Evolutionary conservation across 1,140 invertebrate species (phyloP).

Genomic region (Coptotermes formosanus): DNA sequence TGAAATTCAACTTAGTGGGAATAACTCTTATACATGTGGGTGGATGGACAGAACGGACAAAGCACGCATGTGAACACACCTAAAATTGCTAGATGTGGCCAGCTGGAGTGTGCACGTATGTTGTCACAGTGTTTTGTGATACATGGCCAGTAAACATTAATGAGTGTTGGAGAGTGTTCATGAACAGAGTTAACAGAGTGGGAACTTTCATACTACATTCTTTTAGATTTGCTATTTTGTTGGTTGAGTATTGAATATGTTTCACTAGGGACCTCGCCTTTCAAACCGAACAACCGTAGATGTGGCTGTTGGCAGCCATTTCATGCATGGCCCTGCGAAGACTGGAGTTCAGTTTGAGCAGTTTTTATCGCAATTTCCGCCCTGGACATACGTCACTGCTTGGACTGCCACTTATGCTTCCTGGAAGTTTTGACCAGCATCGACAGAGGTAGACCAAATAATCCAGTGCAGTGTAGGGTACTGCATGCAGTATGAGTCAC

Average conservation of each 20-base stretch:
- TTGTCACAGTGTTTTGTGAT: too few relatives aligned
- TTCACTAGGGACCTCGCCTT: not conserved
- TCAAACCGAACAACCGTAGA: conserved; percentile 22
- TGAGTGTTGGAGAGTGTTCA: not conserved
- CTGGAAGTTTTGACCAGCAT: conserved; percentile 50
- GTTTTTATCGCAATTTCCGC: conserved; percentile 54
- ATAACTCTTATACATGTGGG: too few relatives aligned
- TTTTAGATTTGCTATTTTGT: too few relatives aligned
- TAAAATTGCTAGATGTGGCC: too few relatives aligned
- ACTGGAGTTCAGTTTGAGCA: not conserved
- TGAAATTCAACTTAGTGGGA: too few relatives aligned
- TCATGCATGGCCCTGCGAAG: conserved; percentile 29
- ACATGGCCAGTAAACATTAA: not conserved
- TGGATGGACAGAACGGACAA: too few relatives aligned
- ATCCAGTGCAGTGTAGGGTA: not conserved
- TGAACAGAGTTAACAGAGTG: not conserved
- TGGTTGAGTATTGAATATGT: too few relatives aligned
- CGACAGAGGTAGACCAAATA: conserved; percentile 13
- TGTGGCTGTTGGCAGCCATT: conserved; percentile 27
- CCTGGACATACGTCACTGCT: conserved; percentile 58
- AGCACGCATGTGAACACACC: too few relatives aligned
- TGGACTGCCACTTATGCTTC: conserved; percentile 62
- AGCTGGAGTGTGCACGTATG: too few relatives aligned
- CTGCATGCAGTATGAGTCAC: not conserved
- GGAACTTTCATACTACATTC: too few relatives aligned